These are phyloP conservation scores for Sorex araneus DNA, from an alignment of 2,113 vertebrate species.

Conservation along the genomic window DNA sequence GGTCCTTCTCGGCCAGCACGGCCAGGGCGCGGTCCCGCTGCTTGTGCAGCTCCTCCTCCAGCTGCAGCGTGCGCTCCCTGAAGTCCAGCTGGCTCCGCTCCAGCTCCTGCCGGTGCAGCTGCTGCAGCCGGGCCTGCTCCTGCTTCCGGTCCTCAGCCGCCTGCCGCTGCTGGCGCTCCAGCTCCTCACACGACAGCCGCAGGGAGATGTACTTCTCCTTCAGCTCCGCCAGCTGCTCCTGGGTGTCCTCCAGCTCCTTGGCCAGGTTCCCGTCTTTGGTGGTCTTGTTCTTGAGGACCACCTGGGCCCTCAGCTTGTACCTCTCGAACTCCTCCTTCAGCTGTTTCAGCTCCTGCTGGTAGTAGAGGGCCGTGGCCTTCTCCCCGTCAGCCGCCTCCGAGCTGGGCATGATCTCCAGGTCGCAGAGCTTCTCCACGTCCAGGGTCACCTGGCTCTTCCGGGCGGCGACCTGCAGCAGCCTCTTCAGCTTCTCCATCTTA, in stretches of 20 bases:
- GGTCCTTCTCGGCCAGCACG: slow-evolving; percentile 95
- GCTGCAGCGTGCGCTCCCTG: slow-evolving; percentile 89
- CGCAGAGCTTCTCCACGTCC: slow-evolving; percentile 88
- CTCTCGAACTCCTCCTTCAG: slow-evolving; percentile 97
- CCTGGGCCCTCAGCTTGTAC: slow-evolving; percentile 95
- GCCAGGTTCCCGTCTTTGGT: slow-evolving; percentile 91
- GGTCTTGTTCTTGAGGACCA: slow-evolving; percentile 95
- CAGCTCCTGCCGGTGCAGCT: slow-evolving; percentile 91
- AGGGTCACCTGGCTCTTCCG: slow-evolving; percentile 86
- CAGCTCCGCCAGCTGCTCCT: slow-evolving; percentile 94
- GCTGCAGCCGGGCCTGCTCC: slow-evolving; percentile 88
- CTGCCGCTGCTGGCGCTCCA: slow-evolving; percentile 87
- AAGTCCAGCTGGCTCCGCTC: slow-evolving; percentile 90
- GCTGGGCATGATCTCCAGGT: slow-evolving; percentile 80
- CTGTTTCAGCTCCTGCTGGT: slow-evolving; percentile 95
- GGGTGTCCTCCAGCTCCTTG: slow-evolving; percentile 94
- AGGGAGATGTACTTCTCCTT: slow-evolving; percentile 95
- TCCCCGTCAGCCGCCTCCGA: slow-evolving; percentile 86
- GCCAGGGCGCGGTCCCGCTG: slow-evolving; percentile 95
- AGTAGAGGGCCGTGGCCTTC: slow-evolving; percentile 87
- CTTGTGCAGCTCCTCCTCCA: slow-evolving; percentile 96
- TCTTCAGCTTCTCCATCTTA: slow-evolving; percentile 93
- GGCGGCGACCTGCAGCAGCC: slow-evolving; percentile 89
- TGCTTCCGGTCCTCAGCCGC: slow-evolving; percentile 89
- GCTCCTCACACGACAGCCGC: slow-evolving; percentile 92